Base-by-base conservation (phyloP, 2,797 vertebrate genomes). In the Danio choprae region DNA sequence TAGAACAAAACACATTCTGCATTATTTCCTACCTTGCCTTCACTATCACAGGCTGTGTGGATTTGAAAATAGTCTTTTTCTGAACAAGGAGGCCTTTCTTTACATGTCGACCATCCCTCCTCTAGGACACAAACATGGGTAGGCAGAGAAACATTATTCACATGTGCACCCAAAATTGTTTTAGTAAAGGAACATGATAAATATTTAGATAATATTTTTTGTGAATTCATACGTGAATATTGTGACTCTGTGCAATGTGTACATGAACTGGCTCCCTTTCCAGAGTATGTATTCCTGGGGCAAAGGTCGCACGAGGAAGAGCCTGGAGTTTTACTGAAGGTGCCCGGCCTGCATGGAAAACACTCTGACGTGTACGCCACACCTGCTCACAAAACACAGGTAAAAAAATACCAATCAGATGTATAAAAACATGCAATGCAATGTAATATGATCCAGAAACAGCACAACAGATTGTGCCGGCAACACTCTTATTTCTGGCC, bases 331-430 rank as follows among this genome's bases (percentile, higher is more conserved):
- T 91, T 92, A 83, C 96, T 99, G 90, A 96, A 98, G 0, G 95
- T 97, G 20, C 98, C 98, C 0, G 96, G 94, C 74, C 97, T 97
- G 87, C 98, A 99, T 0, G 94, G 95, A 3, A 98, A 99, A 88
- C 98, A 99, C 89, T 98, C 96, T 0, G 98, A 99, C 0, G 97
- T 98, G 81, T 99, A 99, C 0, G 98, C 97, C 78, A 99, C 98
- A 55, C 98, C 98, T 99, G 88, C 15, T 53, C 6, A 55, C 65
- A 81, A 18, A 77, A 71, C 16, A 72, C 59, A 53, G 36, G 48
- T 13, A 53, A 63, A 53, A 63, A 40, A 51, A 81, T 16, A 41
- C 36, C 5, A 41, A 15, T 29, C 29, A 29, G 29, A 29, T 29
- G 29, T 1, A 29, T 29, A 29, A 29, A 51, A 8, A 55, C 12